Conservation (phyloP, 2,113 vertebrate genomes). For the Oncorhynchus nerka region DNA sequence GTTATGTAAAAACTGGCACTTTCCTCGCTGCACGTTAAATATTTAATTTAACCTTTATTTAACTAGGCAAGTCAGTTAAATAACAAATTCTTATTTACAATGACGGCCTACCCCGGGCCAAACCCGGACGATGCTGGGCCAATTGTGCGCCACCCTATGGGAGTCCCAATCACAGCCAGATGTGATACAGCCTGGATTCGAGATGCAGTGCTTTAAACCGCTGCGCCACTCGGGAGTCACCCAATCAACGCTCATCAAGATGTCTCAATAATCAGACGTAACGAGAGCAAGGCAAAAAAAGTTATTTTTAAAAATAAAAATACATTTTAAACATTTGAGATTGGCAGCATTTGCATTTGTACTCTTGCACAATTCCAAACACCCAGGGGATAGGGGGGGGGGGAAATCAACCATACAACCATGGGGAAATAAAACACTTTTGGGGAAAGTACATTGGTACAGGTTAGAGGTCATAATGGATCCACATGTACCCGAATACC, state of each 20-base stretch:
- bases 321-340: slow-evolving; percentile 59
- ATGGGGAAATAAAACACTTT: slow-evolving; percentile 26
- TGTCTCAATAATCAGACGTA: not conserved
- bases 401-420: slow-evolving; percentile 34
- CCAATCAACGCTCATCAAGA: not conserved
- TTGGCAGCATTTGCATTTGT: slow-evolving; percentile 48
- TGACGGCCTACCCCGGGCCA: no score
- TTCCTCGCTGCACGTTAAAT: no score
- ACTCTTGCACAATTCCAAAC: slow-evolving; percentile 39
- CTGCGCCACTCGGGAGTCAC: not conserved
- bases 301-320: slow-evolving; percentile 67
- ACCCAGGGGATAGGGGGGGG: slow-evolving; percentile 18
- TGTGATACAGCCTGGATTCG: no score
- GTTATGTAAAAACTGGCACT: no score
- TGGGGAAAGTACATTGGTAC: slow-evolving; percentile 24
- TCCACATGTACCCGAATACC: no score
- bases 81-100: no score
- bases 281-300: slow-evolving; percentile 51
- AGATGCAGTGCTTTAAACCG: no score
- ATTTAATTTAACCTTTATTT: no score
- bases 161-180: no score
- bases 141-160: no score
- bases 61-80: no score
- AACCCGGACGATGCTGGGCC: no score
- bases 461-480: not conserved